These are phyloP conservation scores for Watsonalla binaria DNA, from an alignment of 2,888 invertebrate species.

Conservation along the genomic window DNA sequence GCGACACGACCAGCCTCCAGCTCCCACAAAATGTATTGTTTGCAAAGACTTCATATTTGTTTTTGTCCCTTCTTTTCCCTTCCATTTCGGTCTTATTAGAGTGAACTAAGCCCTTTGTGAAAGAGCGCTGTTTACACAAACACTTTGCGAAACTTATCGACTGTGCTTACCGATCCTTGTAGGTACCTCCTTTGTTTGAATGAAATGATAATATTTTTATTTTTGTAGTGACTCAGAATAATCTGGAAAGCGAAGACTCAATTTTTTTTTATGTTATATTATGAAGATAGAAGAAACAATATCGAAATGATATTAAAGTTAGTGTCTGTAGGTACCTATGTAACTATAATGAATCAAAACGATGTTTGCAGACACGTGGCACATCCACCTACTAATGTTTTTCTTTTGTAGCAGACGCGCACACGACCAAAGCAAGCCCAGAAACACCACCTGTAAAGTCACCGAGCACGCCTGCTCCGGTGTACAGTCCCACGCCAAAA, in stretches of 20 bases:
- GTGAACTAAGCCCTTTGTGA: slow-evolving; percentile 36
- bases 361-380: no score
- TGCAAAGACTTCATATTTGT: slow-evolving; percentile 51
- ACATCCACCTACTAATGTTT: slow-evolving; percentile 4
- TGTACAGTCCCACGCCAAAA: slow-evolving; percentile 44
- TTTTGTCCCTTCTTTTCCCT: slow-evolving; percentile 39
- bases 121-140: slow-evolving; percentile 29
- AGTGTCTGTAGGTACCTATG: neutral
- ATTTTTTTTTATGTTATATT: no score
- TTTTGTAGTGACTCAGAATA: slow-evolving; percentile 9
- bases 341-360: slow-evolving; percentile 5
- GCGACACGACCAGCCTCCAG: slow-evolving; percentile 30
- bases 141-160: slow-evolving; percentile 25
- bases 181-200: slow-evolving; percentile 17
- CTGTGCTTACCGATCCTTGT: slow-evolving; percentile 19
- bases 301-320: no score
- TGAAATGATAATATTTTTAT: slow-evolving; percentile 16
- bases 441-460: slow-evolving; percentile 50
- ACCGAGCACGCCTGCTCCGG: slow-evolving; percentile 36
- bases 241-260: no score
- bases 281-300: no score
- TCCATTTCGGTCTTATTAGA: slow-evolving; percentile 35
- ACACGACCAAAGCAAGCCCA: slow-evolving; percentile 37
- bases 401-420: slow-evolving; percentile 40
- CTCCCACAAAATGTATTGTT: slow-evolving; percentile 53